Conservation (phyloP, 2,888 invertebrate genomes). For the Conops quadrifasciatus region DNA sequence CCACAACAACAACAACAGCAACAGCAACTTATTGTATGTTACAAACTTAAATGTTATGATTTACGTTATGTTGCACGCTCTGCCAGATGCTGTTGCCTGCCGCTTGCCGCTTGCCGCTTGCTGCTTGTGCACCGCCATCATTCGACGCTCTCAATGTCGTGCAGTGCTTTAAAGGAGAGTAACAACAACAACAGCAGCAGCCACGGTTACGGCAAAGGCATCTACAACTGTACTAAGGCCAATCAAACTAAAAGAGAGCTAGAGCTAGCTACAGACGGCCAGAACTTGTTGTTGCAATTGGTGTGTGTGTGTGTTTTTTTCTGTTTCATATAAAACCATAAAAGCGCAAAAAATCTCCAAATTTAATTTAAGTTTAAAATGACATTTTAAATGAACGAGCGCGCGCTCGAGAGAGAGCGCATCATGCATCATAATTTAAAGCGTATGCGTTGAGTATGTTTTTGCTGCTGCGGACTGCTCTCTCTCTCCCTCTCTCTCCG, state of each 20-base stretch:
- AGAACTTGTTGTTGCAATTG: background rate
- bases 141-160: background rate
- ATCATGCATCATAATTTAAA: conserved; percentile 62
- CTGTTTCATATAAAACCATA: background rate
- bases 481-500: conserved; percentile 8
- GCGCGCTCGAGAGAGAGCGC: conserved; percentile 42
- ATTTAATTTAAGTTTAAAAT: conserved; percentile 62
- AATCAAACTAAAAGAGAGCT: no score
- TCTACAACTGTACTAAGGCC: background rate
- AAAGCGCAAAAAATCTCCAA: conserved; percentile 52
- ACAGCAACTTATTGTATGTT: conserved; percentile 4
- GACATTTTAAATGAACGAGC: conserved; percentile 62
- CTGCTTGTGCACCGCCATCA: background rate
- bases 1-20: conserved; percentile 7
- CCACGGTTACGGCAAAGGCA: background rate
- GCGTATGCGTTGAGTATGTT: conserved; percentile 20
- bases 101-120: background rate
- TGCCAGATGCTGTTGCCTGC: conserved; percentile 29
- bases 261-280: no score
- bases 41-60: conserved; percentile 62
- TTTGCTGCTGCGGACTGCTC: conserved; percentile 15
- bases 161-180: background rate
- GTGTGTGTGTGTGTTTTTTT: background rate
- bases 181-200: conserved; percentile 15
- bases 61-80: conserved; percentile 45